Evolutionary conservation across 2,888 invertebrate genomes (phyloP).

Genomic region (Melanotus villosus): DNA sequence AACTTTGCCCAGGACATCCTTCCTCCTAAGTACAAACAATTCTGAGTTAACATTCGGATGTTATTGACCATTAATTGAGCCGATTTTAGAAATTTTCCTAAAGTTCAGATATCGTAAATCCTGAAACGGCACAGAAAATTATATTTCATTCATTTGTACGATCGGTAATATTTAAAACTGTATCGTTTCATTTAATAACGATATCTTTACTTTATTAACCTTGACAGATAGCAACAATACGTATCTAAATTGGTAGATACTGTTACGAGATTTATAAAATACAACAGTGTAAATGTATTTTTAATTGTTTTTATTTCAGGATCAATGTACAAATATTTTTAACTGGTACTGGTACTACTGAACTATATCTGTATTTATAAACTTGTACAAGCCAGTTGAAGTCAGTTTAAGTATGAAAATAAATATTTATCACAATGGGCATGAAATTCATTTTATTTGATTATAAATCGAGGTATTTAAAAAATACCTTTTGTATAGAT

Average conservation of each 20-base stretch:
- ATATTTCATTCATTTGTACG: background rate
- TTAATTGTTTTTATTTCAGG: slow-evolving; percentile 66
- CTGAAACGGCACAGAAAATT: background rate
- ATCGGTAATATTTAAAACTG: background rate
- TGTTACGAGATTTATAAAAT: slow-evolving; percentile 52
- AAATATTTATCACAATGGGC: slow-evolving; percentile 67
- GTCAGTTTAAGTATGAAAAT: slow-evolving; percentile 69
- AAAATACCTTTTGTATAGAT: too few relatives aligned
- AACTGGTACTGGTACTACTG: slow-evolving; percentile 64
- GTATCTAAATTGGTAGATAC: slow-evolving; percentile 58
- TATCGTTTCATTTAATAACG: slow-evolving; percentile 5
- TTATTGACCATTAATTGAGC: slow-evolving; percentile 24
- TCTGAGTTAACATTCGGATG: slow-evolving; percentile 49
- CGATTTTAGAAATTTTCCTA: slow-evolving; percentile 14
- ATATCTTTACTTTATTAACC: slow-evolving; percentile 32
- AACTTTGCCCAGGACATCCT: slow-evolving; percentile 47
- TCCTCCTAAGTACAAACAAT: slow-evolving; percentile 60
- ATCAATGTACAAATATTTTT: slow-evolving; percentile 68
- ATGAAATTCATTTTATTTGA: slow-evolving; percentile 29
- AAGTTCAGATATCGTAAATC: slow-evolving; percentile 20
- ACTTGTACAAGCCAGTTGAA: slow-evolving; percentile 67
- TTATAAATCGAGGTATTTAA: too few relatives aligned
- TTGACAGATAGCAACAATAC: slow-evolving; percentile 54
- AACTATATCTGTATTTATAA: slow-evolving; percentile 67
- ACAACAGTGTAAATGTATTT: slow-evolving; percentile 64